Evolutionary conservation across 2,888 invertebrate species (phyloP).

Genomic region (Lordiphosa andalusiaca): DNA sequence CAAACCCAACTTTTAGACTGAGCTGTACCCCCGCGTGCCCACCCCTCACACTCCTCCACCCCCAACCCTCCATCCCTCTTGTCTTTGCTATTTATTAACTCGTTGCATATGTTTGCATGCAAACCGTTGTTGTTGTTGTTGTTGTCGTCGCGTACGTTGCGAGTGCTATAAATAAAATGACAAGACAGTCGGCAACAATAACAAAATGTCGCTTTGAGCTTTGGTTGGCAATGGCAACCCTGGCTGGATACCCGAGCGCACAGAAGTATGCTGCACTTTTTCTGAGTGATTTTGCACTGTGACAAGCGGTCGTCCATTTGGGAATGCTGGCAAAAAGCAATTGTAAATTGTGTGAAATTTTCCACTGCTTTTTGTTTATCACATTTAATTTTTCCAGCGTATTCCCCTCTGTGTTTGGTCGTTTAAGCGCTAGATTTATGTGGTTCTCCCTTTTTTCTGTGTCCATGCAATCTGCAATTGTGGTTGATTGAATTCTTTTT

Average conservation of each 20-base stretch:
- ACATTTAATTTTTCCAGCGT: constrained; percentile 64
- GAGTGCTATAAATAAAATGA: constrained; percentile 58
- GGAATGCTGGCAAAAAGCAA: constrained; percentile 40
- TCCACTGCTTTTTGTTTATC: constrained; percentile 41
- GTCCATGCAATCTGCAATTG: constrained; percentile 37
- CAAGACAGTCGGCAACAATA: constrained; percentile 34
- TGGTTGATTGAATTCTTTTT: constrained; percentile 37
- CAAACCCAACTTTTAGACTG: constrained; percentile 1
- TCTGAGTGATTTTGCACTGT: constrained; percentile 47
- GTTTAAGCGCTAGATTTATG: constrained; percentile 61
- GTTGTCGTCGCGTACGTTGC: constrained; percentile 21
- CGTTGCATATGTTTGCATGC: constrained; percentile 69
- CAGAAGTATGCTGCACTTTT: constrained; percentile 62
- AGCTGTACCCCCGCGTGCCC: constrained; percentile 1
- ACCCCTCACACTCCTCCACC: background rate
- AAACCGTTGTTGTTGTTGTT: constrained; percentile 37
- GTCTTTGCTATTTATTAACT: constrained; percentile 68
- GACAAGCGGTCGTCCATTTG: constrained; percentile 45
- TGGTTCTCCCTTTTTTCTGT: constrained; percentile 37
- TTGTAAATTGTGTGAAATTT: constrained; percentile 38
- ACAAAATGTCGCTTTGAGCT: constrained; percentile 42
- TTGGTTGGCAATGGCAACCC: constrained; percentile 53
- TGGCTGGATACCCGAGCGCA: constrained; percentile 22
- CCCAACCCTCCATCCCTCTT: constrained; percentile 2
- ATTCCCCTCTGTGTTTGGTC: constrained; percentile 45